Conservation (phyloP, 2,797 vertebrate genomes). For the Aselliscus stoliczkanus region DNA sequence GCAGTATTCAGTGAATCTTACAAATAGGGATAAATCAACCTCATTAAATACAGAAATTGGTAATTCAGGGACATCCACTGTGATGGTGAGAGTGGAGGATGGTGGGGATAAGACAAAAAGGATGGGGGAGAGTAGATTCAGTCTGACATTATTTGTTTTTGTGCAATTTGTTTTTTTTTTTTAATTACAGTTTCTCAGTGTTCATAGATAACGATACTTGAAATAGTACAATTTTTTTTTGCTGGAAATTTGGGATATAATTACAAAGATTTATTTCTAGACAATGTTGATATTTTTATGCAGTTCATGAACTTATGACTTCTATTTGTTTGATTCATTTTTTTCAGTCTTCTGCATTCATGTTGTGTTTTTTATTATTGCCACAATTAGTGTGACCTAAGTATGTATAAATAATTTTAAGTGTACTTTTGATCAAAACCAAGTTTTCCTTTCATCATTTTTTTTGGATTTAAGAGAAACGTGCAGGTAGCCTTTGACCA, state of each 20-base stretch:
- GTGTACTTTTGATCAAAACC: neutral
- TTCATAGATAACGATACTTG: neutral
- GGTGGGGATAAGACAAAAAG: neutral
- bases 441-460: neutral
- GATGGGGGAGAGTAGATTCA: neutral
- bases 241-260: neutral
- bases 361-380: neutral
- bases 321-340: neutral
- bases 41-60: neutral
- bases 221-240: neutral
- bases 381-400: neutral
- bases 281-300: neutral
- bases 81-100: neutral
- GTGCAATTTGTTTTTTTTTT: neutral
- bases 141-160: neutral
- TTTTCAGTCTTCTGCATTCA: neutral
- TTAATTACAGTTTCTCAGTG: neutral
- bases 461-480: neutral
- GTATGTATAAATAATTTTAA: neutral
- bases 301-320: neutral
- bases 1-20: neutral
- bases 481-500: neutral
- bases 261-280: slow-evolving; percentile 10
- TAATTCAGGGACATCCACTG: neutral
- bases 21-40: neutral